A percentile compares a stretch with the other conserved stretches of the same genome.
These are phyloP conservation scores for Xenotilapia leptura DNA, from an alignment of 2,113 vertebrate species.

Conservation along the genomic window DNA sequence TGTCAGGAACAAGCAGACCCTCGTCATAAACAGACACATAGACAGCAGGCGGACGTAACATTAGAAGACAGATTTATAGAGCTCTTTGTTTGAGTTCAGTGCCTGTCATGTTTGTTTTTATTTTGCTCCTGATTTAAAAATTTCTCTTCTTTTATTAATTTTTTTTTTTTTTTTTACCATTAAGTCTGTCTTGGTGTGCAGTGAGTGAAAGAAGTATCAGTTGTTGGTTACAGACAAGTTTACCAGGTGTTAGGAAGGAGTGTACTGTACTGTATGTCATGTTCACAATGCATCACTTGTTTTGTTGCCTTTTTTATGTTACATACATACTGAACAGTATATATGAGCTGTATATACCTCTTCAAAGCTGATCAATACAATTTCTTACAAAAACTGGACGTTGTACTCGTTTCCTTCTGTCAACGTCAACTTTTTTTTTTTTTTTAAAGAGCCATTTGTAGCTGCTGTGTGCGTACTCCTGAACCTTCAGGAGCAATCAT, in stretches of 20 bases:
- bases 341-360: constrained; percentile 52
- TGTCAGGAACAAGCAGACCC: background rate
- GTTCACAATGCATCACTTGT: constrained; percentile 10
- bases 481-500: background rate
- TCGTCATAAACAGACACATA: background rate
- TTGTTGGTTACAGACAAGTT: background rate
- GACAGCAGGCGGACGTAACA: background rate
- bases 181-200: constrained; percentile 14
- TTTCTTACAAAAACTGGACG: constrained; percentile 46
- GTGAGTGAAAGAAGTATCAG: constrained; percentile 1
- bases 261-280: background rate
- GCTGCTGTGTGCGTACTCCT: background rate
- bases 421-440: background rate
- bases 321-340: constrained; percentile 24
- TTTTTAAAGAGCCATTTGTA: background rate
- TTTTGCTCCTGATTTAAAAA: background rate
- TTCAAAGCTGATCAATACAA: constrained; percentile 47
- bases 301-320: constrained; percentile 49
- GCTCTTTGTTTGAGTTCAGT: constrained; percentile 3
- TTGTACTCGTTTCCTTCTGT: background rate
- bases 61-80: background rate
- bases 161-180: constrained; percentile 45
- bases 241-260: background rate
- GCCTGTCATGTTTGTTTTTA: background rate
- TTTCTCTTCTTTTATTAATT: background rate